phyloP scores from a whole-genome alignment of 1,140 invertebrate genomes.

The Drosophila sechellia region DNA sequence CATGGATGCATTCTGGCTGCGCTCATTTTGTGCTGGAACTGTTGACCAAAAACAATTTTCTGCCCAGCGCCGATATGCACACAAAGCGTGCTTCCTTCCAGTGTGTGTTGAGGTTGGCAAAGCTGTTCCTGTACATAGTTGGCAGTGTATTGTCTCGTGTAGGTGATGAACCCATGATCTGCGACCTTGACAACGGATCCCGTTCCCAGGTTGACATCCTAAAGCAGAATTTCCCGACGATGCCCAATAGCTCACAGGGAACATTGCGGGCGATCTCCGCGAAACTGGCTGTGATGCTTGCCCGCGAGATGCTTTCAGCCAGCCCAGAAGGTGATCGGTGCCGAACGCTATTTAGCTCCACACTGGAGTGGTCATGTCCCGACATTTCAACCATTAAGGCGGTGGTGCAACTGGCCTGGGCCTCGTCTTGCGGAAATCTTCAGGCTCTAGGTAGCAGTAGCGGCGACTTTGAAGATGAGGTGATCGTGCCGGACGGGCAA shows the following conservation, averaged over 20 bases:
- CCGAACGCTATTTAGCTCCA: conserved; percentile 86
- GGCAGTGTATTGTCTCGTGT: conserved; percentile 87
- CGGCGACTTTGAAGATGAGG: conserved; percentile 83
- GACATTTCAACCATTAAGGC: conserved; percentile 89
- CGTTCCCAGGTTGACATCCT: conserved; percentile 83
- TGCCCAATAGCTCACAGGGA: conserved; percentile 86
- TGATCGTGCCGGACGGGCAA: conserved; percentile 88
- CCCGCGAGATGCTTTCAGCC: conserved; percentile 86
- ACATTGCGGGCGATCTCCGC: conserved; percentile 90
- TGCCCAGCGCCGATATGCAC: conserved; percentile 91
- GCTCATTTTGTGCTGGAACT: conserved; percentile 92
- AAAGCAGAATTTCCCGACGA: conserved; percentile 84
- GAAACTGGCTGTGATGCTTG: conserved; percentile 89
- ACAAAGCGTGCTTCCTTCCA: conserved; percentile 94
- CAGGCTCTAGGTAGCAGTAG: conserved; percentile 85
- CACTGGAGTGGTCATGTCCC: conserved; percentile 88
- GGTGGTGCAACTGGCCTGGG: conserved; percentile 91
- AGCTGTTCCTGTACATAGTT: conserved; percentile 94
- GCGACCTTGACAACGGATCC: conserved; percentile 69
- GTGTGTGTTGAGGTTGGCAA: conserved; percentile 94
- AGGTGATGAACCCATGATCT: conserved; percentile 78
- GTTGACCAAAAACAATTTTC: conserved; percentile 94
- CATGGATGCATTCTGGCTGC: conserved; percentile 90
- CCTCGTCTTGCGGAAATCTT: conserved; percentile 90
- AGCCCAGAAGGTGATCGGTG: conserved; percentile 85